A percentile compares a stretch with the other conserved stretches of the same genome.
Conservation (phyloP, 2,797 vertebrate genomes). For the Girardinus metallicus region DNA sequence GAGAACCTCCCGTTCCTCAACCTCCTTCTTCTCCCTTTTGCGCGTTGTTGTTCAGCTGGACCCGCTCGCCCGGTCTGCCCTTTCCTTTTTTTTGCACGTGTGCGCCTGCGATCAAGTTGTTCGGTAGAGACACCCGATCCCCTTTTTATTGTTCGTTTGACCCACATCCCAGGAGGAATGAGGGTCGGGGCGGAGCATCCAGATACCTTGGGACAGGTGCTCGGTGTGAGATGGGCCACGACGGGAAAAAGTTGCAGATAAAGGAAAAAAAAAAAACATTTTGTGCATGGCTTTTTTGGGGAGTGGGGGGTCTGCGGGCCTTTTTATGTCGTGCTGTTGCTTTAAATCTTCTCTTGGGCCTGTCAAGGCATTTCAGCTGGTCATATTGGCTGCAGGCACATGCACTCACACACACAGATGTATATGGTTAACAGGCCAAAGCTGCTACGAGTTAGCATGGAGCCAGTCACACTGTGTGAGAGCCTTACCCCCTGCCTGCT, state of each 20-base stretch:
- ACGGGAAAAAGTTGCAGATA: background rate
- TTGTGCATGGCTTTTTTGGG: background rate
- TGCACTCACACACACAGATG: constrained; percentile 63
- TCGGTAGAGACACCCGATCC: constrained; percentile 62
- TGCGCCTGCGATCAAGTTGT: constrained; percentile 55
- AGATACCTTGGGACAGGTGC: constrained; percentile 67
- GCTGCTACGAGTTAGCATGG: constrained; percentile 87
- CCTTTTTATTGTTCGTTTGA: constrained; percentile 74
- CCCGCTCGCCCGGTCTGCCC: background rate
- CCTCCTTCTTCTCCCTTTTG: constrained; percentile 33
- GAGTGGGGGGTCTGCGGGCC: background rate
- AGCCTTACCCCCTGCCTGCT: constrained; percentile 81
- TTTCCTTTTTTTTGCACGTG: constrained; percentile 22
- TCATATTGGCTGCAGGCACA: constrained; percentile 69
- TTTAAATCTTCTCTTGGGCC: constrained; percentile 63
- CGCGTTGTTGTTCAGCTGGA: constrained; percentile 59
- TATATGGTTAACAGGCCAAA: constrained; percentile 72
- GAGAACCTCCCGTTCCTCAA: constrained; percentile 41
- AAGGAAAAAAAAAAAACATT: constrained; percentile 1
- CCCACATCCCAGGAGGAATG: constrained; percentile 68
- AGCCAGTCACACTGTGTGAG: constrained; percentile 95
- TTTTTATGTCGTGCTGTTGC: constrained; percentile 55
- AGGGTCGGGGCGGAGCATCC: constrained; percentile 66
- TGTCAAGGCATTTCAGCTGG: constrained; percentile 68
- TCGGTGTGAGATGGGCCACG: constrained; percentile 17